Evolutionary conservation across 2,113 vertebrate species (phyloP), one percentile per base, ranked within the genome.

Genomic region (Speoplatyrhinus poulsoni): DNA sequence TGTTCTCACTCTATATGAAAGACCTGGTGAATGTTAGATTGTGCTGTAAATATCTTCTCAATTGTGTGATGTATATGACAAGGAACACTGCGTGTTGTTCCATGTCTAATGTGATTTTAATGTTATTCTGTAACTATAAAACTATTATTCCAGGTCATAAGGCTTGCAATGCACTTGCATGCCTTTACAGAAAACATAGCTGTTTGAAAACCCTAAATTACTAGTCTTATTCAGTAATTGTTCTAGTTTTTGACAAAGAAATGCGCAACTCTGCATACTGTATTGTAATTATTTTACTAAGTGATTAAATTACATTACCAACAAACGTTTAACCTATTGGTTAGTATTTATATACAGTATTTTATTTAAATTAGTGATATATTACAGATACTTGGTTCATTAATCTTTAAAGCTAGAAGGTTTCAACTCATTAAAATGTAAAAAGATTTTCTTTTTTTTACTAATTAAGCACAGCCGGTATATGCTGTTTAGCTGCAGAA

Each of bases 11-110:
- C 16, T 53, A 73, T 54, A 63, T 69, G 4, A 69, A 67, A 72
- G 66, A 36, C 50, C 26, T 58, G 46, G 52, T 67, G 75, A 68
- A 50, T 77, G 64, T 70, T 33, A 50, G 41, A 32, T 50, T 65
- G 15, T 58, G 36, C 33, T 77, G 66, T 84, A 47, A 72, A 79
- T 63, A 19, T 26, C 57, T 62, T 41, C 59, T 53, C 3, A 1
- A 6, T 57, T 33, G 55, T 54, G 9, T 67, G 50, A 65, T 52
- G 15, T 32, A 13, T 67, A 32, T 47, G 33, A 58, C 9, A 46
- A 50, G 15, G 26, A 15, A 19, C 50, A 68, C 67, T 50, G 47
- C 67, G n/a, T 61, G 11, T 55, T 60, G 6, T 75, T 63, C 36
- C 4, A 8, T 49, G 12, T 70, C 13, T 13, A 62, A 60, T 60